Evolutionary conservation across 2,888 invertebrate genomes (phyloP).

Genomic region (Archips xylosteana): DNA sequence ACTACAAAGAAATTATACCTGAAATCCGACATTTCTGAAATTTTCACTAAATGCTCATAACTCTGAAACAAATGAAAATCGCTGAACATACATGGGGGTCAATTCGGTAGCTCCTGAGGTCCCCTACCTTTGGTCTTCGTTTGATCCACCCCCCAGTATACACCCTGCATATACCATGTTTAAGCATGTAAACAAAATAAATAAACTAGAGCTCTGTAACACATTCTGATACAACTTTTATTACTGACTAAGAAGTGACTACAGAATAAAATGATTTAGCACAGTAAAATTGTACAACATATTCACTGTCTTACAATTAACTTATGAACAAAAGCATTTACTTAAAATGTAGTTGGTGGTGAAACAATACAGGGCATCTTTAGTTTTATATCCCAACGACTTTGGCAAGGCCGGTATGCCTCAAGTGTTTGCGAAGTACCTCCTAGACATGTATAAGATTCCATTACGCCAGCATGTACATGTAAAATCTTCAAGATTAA

Average conservation of each 20-base stretch:
- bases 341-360: neutral
- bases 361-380: slow-evolving; percentile 28
- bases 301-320: neutral
- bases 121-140: too few relatives aligned
- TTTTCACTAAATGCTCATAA: too few relatives aligned
- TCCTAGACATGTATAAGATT: neutral
- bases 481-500: neutral
- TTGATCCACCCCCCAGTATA: too few relatives aligned
- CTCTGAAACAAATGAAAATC: too few relatives aligned
- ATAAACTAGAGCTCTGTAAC: too few relatives aligned
- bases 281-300: neutral
- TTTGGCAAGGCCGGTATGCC: slow-evolving; percentile 29
- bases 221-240: neutral
- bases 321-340: neutral
- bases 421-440: neutral
- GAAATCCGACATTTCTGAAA: too few relatives aligned
- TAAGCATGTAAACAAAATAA: too few relatives aligned
- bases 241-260: neutral
- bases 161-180: too few relatives aligned
- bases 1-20: too few relatives aligned
- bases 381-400: slow-evolving; percentile 27
- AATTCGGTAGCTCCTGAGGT: too few relatives aligned
- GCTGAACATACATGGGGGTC: too few relatives aligned
- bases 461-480: slow-evolving; percentile 12
- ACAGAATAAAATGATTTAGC: neutral